These are phyloP conservation scores for Loxodonta africana DNA, from an alignment of 2,113 vertebrate genomes.

Conservation along the genomic window DNA sequence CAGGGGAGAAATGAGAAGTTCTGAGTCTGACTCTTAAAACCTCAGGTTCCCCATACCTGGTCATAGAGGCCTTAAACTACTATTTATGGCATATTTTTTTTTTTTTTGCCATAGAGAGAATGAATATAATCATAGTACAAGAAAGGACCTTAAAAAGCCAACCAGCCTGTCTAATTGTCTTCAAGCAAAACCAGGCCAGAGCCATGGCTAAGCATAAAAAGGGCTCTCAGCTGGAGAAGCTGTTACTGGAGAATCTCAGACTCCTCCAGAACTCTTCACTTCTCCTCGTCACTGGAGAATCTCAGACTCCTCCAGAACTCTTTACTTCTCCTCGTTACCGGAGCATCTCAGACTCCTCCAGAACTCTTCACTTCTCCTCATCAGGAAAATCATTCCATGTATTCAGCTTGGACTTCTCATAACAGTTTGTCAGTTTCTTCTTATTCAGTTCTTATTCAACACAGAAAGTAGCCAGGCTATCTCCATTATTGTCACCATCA, in stretches of 20 bases:
- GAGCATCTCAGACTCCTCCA: not conserved
- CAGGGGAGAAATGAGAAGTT: not conserved
- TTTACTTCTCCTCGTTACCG: not conserved
- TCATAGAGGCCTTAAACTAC: not conserved
- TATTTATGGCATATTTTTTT: too few relatives aligned
- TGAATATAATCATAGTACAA: not conserved
- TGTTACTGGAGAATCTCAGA: not conserved
- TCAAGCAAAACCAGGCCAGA: not conserved
- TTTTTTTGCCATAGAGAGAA: not conserved
- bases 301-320: not conserved
- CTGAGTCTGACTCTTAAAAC: not conserved
- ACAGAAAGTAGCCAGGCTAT: not conserved
- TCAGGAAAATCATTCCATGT: not conserved
- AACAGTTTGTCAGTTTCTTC: not conserved
- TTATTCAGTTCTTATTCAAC: not conserved
- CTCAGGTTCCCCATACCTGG: not conserved
- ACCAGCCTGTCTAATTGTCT: not conserved
- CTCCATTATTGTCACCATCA: fast-evolving
- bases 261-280: not conserved
- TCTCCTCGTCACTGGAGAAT: not conserved
- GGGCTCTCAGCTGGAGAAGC: not conserved
- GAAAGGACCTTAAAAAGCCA: not conserved
- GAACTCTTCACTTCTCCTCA: not conserved
- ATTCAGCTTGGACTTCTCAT: not conserved
- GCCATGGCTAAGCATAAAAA: not conserved